Conservation (phyloP, 2,797 vertebrate genomes). For the Mus spretus region DNA sequence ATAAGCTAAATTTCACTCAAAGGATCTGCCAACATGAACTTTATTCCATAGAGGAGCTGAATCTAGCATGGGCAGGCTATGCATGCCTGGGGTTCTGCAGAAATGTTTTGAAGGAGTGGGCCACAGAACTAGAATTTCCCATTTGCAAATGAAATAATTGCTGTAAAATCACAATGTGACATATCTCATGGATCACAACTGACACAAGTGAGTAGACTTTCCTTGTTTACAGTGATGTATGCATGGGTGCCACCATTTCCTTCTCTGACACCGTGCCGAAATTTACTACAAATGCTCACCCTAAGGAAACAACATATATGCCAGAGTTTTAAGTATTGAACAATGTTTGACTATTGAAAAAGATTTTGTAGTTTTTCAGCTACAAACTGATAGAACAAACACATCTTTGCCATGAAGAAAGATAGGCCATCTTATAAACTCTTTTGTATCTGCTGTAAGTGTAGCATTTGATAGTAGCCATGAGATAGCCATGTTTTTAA, state of each 20-base stretch:
- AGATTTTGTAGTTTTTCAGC: not conserved
- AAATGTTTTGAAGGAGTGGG: constrained; percentile 28
- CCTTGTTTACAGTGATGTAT: not conserved
- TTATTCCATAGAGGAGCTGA: constrained; percentile 55
- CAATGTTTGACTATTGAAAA: not conserved
- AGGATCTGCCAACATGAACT: constrained; percentile 63
- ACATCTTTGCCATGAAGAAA: not conserved
- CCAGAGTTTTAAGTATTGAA: constrained; percentile 57
- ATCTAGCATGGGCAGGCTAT: constrained; percentile 68
- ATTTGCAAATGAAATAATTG: constrained; percentile 55
- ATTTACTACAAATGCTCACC: constrained; percentile 21
- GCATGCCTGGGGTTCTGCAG: constrained; percentile 32
- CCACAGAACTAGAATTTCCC: constrained; percentile 61
- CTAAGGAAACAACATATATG: constrained; percentile 40
- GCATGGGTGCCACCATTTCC: not conserved
- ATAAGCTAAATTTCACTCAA: constrained; percentile 48
- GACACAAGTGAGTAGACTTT: not conserved
- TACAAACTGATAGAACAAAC: constrained; percentile 19
- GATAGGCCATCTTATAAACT: not conserved
- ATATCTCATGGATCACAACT: constrained; percentile 32
- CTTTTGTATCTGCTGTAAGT: not conserved
- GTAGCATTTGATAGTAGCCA: not conserved
- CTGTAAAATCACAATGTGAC: not conserved
- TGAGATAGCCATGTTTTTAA: not conserved
- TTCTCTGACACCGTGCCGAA: not conserved